Evolutionary conservation across 2,888 invertebrate species (phyloP).

Genomic region (Elaeidobius kamerunicus): DNA sequence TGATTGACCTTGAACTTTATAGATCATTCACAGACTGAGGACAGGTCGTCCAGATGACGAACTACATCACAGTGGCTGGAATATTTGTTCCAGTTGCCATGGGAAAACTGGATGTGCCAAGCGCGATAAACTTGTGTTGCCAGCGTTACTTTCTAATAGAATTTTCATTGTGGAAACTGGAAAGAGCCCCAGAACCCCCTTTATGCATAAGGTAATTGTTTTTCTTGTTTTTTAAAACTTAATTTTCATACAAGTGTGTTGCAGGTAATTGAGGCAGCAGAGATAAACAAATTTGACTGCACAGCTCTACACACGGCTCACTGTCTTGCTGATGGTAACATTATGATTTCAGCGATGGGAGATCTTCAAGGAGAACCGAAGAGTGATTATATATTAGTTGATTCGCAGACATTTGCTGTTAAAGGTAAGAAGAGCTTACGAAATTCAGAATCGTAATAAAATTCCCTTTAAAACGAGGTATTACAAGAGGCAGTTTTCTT

Average conservation of each 20-base stretch:
- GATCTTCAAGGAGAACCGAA: conserved; percentile 79
- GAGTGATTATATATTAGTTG: conserved; percentile 86
- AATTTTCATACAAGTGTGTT: background rate
- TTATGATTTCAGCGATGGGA: conserved; percentile 95
- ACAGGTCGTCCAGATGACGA: conserved; percentile 81
- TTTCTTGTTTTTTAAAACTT: background rate
- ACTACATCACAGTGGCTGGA: conserved; percentile 96
- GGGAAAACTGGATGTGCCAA: conserved; percentile 43
- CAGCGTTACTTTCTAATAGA: conserved; percentile 75
- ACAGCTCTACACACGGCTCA: conserved; percentile 93
- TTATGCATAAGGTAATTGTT: conserved; percentile 62
- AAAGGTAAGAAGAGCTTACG: too few relatives aligned
- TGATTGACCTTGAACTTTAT: too few relatives aligned
- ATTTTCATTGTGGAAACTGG: conserved; percentile 82
- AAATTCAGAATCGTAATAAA: too few relatives aligned
- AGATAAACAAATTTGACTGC: conserved; percentile 72
- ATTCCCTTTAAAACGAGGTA: too few relatives aligned
- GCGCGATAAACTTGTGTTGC: conserved; percentile 79
- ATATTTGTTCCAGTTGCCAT: conserved; percentile 88
- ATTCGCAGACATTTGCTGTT: conserved; percentile 73
- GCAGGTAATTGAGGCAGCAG: conserved; percentile 76
- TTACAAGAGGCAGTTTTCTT: too few relatives aligned
- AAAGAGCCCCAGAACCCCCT: conserved; percentile 68
- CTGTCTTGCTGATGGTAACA: conserved; percentile 86
- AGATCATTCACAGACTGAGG: conserved; percentile 85